phyloP scores from a whole-genome alignment of 1,140 invertebrate genomes.

The Brachionus koreanus region DNA sequence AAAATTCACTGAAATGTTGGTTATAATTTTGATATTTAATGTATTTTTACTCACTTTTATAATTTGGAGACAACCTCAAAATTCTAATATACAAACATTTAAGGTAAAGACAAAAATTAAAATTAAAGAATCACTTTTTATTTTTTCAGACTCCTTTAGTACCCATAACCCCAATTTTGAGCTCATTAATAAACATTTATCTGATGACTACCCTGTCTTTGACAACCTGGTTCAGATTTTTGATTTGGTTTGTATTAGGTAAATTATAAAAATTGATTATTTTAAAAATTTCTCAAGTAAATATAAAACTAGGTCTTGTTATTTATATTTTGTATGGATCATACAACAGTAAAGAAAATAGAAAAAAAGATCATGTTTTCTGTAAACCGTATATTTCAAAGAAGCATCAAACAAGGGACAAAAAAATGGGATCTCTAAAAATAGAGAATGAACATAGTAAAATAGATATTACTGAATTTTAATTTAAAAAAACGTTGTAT shows the following conservation, averaged over 20 bases:
- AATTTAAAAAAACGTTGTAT: too few relatives aligned
- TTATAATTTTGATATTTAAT: conserved; percentile 45
- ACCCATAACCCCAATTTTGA: conserved; percentile 74
- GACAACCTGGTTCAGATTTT: conserved; percentile 78
- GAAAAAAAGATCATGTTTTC: background rate
- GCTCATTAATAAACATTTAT: conserved; percentile 78
- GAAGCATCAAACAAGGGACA: background rate
- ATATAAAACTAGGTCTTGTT: background rate
- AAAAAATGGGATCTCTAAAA: background rate
- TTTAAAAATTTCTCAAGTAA: background rate
- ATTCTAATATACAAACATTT: conserved; percentile 46
- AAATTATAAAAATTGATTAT: background rate
- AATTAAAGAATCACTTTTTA: background rate
- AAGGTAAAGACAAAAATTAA: conserved; percentile 27
- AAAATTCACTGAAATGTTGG: background rate
- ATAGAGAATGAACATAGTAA: background rate
- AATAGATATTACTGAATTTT: background rate
- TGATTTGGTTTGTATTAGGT: conserved; percentile 69
- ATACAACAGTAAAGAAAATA: background rate
- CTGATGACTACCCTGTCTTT: conserved; percentile 78
- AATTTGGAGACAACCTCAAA: conserved; percentile 46
- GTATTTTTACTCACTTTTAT: conserved; percentile 45
- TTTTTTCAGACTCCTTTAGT: conserved; percentile 72
- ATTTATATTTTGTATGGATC: background rate
- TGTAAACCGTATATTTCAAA: background rate